These are phyloP conservation scores for Mystacides longicornis DNA, from an alignment of 2,888 invertebrate genomes.

Conservation along the genomic window DNA sequence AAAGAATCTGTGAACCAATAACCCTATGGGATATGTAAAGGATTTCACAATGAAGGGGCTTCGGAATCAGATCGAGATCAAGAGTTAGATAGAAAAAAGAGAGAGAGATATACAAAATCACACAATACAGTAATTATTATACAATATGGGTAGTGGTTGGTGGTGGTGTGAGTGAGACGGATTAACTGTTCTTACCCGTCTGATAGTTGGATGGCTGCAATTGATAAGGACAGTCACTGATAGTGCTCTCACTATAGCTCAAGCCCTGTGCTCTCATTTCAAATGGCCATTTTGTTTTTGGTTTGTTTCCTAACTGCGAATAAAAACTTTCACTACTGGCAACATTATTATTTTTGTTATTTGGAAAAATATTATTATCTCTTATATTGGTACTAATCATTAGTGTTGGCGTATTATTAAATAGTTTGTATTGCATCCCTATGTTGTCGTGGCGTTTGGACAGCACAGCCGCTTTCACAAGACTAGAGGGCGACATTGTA, in stretches of 20 bases:
- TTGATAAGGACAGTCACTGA: conserved; percentile 36
- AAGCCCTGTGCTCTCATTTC: conserved; percentile 42
- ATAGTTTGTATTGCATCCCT: conserved; percentile 43
- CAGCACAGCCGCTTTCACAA: conserved; percentile 58
- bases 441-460: conserved; percentile 53
- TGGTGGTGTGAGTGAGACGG: conserved; percentile 26
- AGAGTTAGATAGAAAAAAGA: too few relatives aligned
- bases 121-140: too few relatives aligned
- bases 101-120: too few relatives aligned
- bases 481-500: conserved; percentile 51
- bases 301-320: conserved; percentile 18
- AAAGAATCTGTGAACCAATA: too few relatives aligned
- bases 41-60: too few relatives aligned
- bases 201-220: conserved; percentile 47
- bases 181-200: conserved; percentile 49
- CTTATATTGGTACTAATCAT: neutral
- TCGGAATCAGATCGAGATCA: too few relatives aligned
- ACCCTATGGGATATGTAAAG: too few relatives aligned
- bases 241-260: conserved; percentile 40
- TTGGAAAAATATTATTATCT: neutral
- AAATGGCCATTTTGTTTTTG: conserved; percentile 25
- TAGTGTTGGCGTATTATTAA: conserved; percentile 32
- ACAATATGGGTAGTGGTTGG: conserved; percentile 15
- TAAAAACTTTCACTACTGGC: conserved; percentile 13
- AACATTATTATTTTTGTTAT: conserved; percentile 14